phyloP scores from a whole-genome alignment of 2,113 vertebrate species.

The Orientallactaga bullata region DNA sequence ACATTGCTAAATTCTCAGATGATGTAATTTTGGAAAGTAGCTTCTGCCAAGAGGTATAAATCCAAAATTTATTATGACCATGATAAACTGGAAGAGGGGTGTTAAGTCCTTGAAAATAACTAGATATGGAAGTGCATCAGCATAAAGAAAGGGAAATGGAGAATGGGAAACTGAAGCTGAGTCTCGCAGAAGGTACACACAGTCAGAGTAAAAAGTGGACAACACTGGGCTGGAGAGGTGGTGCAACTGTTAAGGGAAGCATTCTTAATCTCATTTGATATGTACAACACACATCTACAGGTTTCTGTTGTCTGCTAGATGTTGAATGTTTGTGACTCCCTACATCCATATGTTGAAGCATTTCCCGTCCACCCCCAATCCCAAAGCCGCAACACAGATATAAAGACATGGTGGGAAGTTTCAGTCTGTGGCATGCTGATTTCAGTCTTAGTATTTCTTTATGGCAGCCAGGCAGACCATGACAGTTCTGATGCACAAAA shows the following conservation, averaged over 20 bases:
- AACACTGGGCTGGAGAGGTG: neutral
- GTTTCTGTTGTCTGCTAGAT: neutral
- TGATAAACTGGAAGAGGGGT: neutral
- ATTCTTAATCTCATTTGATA: neutral
- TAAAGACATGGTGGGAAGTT: neutral
- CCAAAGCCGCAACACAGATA: neutral
- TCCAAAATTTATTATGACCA: neutral
- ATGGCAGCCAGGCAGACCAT: neutral
- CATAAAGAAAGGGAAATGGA: neutral
- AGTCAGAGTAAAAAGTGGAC: neutral
- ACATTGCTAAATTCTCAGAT: neutral
- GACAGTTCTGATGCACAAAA: neutral
- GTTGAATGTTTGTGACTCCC: neutral
- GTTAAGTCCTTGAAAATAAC: neutral
- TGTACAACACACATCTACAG: neutral
- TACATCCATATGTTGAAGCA: neutral
- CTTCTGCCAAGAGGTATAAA: neutral
- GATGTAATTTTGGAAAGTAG: conserved; percentile 56
- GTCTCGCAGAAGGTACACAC: neutral
- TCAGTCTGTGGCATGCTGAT: neutral
- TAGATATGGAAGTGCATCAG: neutral
- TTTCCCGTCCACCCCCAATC: too few species aligned
- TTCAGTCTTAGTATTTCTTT: neutral
- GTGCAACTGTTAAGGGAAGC: too few species aligned
- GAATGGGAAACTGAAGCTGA: neutral